Evolutionary conservation across 1,140 invertebrate species (phyloP).

Genomic region (Zaprionus gabonicus): DNA sequence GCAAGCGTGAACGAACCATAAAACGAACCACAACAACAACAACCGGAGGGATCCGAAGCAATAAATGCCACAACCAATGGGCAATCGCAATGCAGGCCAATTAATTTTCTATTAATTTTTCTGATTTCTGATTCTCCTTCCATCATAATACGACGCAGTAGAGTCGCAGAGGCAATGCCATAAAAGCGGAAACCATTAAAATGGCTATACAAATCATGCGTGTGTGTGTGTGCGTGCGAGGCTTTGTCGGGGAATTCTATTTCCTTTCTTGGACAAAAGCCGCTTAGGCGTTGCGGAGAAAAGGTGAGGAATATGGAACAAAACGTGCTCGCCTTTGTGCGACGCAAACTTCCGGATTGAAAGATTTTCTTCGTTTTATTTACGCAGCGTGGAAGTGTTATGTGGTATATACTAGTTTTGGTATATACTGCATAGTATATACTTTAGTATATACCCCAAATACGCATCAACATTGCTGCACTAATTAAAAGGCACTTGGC

Average conservation of each 20-base stretch:
- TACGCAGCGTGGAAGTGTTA: constrained; percentile 4
- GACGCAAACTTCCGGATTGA: constrained; percentile 74
- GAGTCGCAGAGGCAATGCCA: constrained; percentile 40
- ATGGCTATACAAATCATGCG: constrained; percentile 58
- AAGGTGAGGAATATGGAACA: constrained; percentile 23
- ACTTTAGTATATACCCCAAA: background rate
- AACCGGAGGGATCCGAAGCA: constrained; percentile 32
- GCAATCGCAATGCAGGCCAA: constrained; percentile 57
- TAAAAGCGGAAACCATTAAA: constrained; percentile 81
- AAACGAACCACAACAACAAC: constrained; percentile 36
- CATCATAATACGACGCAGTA: constrained; percentile 46
- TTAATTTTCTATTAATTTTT: constrained; percentile 80
- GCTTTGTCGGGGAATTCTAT: constrained; percentile 57
- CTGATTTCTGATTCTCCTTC: constrained; percentile 9
- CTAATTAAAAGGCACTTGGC: constrained; percentile 64
- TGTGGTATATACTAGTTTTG: background rate
- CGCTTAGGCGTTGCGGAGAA: constrained; percentile 47
- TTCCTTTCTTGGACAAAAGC: constrained; percentile 77
- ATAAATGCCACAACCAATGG: constrained; percentile 58
- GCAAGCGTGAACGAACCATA: constrained; percentile 66
- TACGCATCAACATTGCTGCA: constrained; percentile 51
- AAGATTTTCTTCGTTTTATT: constrained; percentile 25
- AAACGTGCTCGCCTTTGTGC: constrained; percentile 59
- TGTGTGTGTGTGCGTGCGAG: background rate
- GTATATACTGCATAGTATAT: background rate